Conservation (phyloP, 1,140 invertebrate species). For the Drosophila parabipectinata region DNA sequence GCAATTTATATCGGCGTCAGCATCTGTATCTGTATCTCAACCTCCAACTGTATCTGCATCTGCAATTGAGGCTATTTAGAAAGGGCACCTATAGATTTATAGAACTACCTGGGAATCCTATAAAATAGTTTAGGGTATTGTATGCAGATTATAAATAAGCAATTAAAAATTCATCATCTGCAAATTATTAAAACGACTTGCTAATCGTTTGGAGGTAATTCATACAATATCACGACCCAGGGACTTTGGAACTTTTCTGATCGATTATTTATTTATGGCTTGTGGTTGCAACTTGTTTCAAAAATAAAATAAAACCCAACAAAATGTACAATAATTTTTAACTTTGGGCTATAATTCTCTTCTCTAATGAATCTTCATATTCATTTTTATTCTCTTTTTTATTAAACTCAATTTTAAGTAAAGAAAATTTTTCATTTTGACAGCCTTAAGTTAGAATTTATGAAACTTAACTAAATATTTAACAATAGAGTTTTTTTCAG, state of each 20-base stretch:
- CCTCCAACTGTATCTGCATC: conserved; percentile 6
- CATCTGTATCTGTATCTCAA: conserved; percentile 3
- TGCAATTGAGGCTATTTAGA: conserved; percentile 28
- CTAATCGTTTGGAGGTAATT: conserved; percentile 36
- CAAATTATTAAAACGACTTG: conserved; percentile 33
- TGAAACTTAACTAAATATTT: background rate
- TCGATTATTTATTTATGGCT: conserved; percentile 31
- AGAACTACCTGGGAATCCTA: conserved; percentile 20
- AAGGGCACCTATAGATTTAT: conserved; percentile 36
- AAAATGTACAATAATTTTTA: background rate
- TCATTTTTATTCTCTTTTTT: too few species aligned
- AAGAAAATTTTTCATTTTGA: too few species aligned
- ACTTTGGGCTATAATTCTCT: too few species aligned
- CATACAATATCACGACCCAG: conserved; percentile 41
- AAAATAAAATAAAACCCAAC: background rate
- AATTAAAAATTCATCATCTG: conserved; percentile 41
- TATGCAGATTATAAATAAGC: conserved; percentile 34
- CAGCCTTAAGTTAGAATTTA: too few species aligned
- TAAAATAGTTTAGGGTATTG: conserved; percentile 12
- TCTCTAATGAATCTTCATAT: too few species aligned
- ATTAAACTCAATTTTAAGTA: too few species aligned
- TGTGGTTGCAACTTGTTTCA: conserved; percentile 5
- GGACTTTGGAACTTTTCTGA: conserved; percentile 14
- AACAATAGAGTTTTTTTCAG: background rate
- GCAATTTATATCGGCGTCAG: conserved; percentile 23